Base-by-base conservation (phyloP, 2,797 vertebrate genomes). In the Microchirus variegatus region DNA sequence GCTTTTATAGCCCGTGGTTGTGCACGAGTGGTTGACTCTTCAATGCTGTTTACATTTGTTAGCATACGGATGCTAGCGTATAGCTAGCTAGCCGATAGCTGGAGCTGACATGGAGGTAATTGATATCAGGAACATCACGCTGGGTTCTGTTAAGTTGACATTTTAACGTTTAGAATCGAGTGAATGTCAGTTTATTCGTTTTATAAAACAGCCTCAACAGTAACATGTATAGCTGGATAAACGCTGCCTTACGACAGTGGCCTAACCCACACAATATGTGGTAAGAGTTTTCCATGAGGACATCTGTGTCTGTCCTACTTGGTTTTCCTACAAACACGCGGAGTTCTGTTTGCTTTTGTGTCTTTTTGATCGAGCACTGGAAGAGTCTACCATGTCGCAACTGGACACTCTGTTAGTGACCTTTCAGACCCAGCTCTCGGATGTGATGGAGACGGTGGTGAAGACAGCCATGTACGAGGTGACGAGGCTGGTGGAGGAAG, bases 391-490 rank as follows among this genome's bases (percentile, higher is more conserved):
- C 68, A 90, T 92, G 89, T 78, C 85, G 67, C 86, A 88, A 53
- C 68, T 92, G 82, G 92, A 93, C 57, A 71, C 70, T 10, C 83
- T 94, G 13, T 63, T 93, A 14, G 78, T 90, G 17, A 84, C 90
- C 12, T 94, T 94, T 72, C 93, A 94, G 87, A 88, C 90, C 6
- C 92, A 92, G 77, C 89, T 94, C 0, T 92, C 91, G 1, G 90
- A 89, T 18, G 90, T 94, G 66, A 92, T 94, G 93, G 93, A 94
- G 80, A 81, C 90, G 2, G 81, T 94, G 53, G 66, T 93, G 10
- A 93, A 93, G 77, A 89, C 91, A 0, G 89, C 92, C 16, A 86
- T 94, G 86, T 91, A 80, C 14, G 91, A 94, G 78, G 87, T 94
- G 49, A 92, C 87, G 47, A 81, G 86, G 58, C 17, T 94, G 63